A percentile compares a stretch with the other conserved stretches of the same genome.
Conservation (phyloP, 2,888 invertebrate species). For the Caenorhabditis japonica region DNA sequence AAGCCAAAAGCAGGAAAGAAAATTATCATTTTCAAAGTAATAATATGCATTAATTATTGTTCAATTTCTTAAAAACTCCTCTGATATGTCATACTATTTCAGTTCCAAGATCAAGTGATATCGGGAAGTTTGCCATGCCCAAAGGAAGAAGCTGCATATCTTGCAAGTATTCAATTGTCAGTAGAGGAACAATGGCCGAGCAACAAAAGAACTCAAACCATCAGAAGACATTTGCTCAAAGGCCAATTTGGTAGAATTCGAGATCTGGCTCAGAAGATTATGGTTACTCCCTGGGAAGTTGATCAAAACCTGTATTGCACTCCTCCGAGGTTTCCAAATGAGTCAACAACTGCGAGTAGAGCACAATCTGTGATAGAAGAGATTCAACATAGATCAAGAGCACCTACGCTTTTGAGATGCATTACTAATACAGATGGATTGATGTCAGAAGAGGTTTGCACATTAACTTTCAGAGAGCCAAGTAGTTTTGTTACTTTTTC, state of each 20-base stretch:
- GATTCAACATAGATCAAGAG: constrained; percentile 52
- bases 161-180: constrained; percentile 82
- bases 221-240: constrained; percentile 75
- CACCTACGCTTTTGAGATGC: constrained; percentile 66
- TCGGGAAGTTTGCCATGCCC: constrained; percentile 81
- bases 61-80: background rate
- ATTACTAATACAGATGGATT: constrained; percentile 78
- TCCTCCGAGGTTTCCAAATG: constrained; percentile 65
- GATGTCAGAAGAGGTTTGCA: constrained; percentile 78
- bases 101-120: constrained; percentile 82
- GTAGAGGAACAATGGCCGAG: constrained; percentile 81
- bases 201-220: constrained; percentile 75
- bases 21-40: constrained; percentile 30
- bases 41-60: background rate
- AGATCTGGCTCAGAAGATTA: constrained; percentile 76
- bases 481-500: background rate
- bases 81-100: constrained; percentile 63
- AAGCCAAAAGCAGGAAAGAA: constrained; percentile 22
- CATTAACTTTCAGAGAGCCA: background rate
- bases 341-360: constrained; percentile 44
- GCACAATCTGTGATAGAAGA: constrained; percentile 58
- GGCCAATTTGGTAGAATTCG: constrained; percentile 76
- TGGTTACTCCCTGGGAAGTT: constrained; percentile 77
- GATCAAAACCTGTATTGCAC: constrained; percentile 73
- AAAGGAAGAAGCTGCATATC: constrained; percentile 82